Conservation (phyloP, 2,888 invertebrate species). For the Oasisia sp. region DNA sequence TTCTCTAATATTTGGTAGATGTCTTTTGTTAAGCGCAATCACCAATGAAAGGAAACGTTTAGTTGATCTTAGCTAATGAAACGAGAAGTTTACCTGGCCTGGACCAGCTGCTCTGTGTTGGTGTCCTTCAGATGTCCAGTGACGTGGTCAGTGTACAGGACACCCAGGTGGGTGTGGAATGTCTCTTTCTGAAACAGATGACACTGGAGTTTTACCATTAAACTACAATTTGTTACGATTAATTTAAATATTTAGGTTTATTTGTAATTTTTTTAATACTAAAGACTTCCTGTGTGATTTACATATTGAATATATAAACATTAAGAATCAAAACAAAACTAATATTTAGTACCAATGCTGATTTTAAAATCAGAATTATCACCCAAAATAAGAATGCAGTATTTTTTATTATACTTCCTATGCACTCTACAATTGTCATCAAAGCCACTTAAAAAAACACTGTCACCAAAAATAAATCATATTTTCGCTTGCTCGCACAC, state of each 20-base stretch:
- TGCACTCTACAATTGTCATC: not conserved
- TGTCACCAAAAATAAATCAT: too few species aligned
- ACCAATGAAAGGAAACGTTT: not conserved
- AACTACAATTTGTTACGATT: not conserved
- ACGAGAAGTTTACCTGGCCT: slow-evolving; percentile 55
- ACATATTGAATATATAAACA: not conserved
- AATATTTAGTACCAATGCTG: not conserved
- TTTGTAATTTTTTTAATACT: not conserved
- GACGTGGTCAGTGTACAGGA: slow-evolving; percentile 67
- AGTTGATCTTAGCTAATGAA: not conserved
- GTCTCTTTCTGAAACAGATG: slow-evolving; percentile 65
- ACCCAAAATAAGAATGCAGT: not conserved
- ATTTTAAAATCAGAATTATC: not conserved
- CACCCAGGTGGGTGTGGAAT: slow-evolving; percentile 68
- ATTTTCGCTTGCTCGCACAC: too few species aligned
- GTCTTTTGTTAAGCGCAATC: not conserved
- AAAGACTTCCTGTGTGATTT: not conserved
- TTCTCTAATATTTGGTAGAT: not conserved
- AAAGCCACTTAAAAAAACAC: not conserved
- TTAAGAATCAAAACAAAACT: not conserved
- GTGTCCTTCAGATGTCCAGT: slow-evolving; percentile 56
- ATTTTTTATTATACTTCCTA: not conserved
- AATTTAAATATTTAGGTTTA: not conserved
- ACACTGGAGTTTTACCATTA: not conserved
- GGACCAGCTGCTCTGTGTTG: slow-evolving; percentile 55